Evolutionary conservation across 2,797 vertebrate genomes (phyloP).

Genomic region (Artibeus lituratus): DNA sequence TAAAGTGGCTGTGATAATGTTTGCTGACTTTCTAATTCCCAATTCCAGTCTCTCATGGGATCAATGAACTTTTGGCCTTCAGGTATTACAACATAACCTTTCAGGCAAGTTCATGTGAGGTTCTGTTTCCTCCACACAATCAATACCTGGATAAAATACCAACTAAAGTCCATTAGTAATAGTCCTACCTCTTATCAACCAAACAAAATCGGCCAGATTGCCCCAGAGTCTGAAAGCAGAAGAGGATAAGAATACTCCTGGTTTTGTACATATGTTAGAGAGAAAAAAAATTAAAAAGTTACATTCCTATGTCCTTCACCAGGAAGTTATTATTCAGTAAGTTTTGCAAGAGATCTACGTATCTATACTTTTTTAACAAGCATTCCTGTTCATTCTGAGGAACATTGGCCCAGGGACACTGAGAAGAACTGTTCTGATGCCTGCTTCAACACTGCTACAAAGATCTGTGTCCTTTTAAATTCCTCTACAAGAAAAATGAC

Average conservation of each 20-base stretch:
- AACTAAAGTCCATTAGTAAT: conserved; percentile 46
- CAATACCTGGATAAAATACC: conserved; percentile 49
- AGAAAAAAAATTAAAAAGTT: background rate
- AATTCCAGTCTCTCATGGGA: conserved; percentile 20
- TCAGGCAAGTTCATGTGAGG: conserved; percentile 45
- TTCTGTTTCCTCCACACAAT: conserved; percentile 49
- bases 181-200: conserved; percentile 14
- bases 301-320: background rate
- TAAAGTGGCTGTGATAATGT: background rate
- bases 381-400: background rate
- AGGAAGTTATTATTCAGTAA: background rate
- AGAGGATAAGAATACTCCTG: background rate
- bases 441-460: background rate
- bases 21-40: conserved; percentile 27
- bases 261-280: background rate
- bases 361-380: conserved; percentile 11
- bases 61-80: conserved; percentile 35
- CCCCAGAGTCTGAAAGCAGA: background rate
- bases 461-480: background rate
- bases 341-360: background rate
- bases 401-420: background rate
- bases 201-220: background rate
- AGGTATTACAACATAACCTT: conserved; percentile 33
- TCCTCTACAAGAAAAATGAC: background rate
- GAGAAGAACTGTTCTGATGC: background rate